Evolutionary conservation across 2,888 invertebrate species (phyloP).

Genomic region (Hyposoter didymator): DNA sequence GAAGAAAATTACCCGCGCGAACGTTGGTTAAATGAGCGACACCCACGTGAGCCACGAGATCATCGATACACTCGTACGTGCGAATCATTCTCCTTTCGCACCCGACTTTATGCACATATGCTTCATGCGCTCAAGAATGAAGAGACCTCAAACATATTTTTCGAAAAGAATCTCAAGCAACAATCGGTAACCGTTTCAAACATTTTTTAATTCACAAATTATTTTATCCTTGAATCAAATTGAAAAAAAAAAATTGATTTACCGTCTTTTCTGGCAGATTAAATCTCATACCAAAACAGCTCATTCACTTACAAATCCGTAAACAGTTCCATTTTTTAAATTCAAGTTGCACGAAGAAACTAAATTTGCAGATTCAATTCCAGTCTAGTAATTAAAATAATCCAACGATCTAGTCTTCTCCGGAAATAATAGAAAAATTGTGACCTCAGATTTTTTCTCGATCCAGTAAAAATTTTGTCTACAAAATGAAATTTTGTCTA

Average conservation of each 20-base stretch:
- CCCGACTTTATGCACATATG: not conserved
- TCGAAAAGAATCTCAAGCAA: not conserved
- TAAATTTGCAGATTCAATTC: too few relatives aligned
- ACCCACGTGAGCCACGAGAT: conserved; percentile 36
- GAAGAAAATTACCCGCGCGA: not conserved
- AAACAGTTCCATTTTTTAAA: not conserved
- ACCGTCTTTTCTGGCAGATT: not conserved
- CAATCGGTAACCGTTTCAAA: not conserved
- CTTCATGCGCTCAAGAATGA: not conserved
- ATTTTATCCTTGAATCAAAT: not conserved
- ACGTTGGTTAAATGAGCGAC: conserved; percentile 14
- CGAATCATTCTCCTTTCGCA: conserved; percentile 14
- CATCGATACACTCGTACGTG: conserved; percentile 44
- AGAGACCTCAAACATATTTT: not conserved
- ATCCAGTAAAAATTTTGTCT: too few relatives aligned
- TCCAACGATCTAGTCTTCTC: too few relatives aligned
- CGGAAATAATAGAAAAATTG: too few relatives aligned
- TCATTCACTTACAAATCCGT: not conserved
- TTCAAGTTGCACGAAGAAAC: not conserved
- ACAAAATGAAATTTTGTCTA: too few relatives aligned
- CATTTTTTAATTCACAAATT: not conserved
- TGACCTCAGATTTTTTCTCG: too few relatives aligned
- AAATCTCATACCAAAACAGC: not conserved
- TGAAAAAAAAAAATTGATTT: not conserved
- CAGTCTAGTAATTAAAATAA: too few relatives aligned